Evolutionary conservation across 92 coral and sea anemone species (phyloP).

Genomic region (Zoanthus solanderi): DNA sequence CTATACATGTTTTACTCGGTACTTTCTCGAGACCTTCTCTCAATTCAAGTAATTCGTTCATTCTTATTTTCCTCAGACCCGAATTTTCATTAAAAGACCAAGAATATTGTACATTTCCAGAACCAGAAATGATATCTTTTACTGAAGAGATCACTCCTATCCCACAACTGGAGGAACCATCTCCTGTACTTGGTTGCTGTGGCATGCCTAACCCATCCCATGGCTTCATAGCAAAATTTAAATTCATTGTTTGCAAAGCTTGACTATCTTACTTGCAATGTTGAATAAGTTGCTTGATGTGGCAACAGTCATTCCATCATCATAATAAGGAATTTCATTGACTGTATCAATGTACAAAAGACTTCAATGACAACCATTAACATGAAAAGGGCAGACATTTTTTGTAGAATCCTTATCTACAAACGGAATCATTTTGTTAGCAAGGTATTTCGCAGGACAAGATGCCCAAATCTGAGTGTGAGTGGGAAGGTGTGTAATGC

Average conservation of each 20-base stretch:
- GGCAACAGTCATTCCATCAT: constrained; percentile 31
- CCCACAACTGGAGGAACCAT: constrained; percentile 63
- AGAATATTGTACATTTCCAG: constrained; percentile 19
- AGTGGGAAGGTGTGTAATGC: constrained; percentile 16
- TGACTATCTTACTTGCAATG: not conserved
- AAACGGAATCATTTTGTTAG: not conserved
- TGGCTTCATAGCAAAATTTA: not conserved
- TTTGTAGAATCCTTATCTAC: not conserved
- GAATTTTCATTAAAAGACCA: constrained; percentile 28
- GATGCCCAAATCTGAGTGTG: constrained; percentile 26
- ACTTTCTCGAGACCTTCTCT: not conserved
- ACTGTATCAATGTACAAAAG: not conserved
- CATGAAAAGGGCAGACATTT: constrained; percentile 33
- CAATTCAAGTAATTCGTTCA: not conserved
- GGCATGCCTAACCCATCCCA: constrained; percentile 46
- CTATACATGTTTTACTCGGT: no score
- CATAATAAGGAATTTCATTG: constrained; percentile 18
- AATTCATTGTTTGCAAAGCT: not conserved
- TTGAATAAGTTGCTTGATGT: constrained; percentile 11
- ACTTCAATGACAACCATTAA: constrained; percentile 21
- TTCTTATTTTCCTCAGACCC: not conserved
- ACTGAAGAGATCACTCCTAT: constrained; percentile 37
- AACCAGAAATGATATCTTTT: constrained; percentile 40
- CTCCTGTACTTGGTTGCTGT: constrained; percentile 41
- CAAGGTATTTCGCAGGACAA: constrained; percentile 1